phyloP scores from a whole-genome alignment of 1,140 invertebrate species.

The Calephelis nemesis region DNA sequence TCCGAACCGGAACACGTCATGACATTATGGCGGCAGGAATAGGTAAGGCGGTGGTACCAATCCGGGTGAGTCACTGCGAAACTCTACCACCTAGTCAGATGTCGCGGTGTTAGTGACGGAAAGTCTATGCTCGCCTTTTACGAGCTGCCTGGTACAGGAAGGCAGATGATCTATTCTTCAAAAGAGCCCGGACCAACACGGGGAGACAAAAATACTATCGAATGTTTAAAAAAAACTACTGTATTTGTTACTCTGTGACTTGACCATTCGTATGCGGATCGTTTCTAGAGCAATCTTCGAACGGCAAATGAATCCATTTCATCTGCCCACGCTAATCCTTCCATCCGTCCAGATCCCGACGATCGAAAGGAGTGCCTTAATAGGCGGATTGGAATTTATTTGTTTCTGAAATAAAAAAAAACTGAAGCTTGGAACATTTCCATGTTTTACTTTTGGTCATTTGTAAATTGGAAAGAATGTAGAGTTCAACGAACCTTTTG shows the following conservation, averaged over 20 bases:
- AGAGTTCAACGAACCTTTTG: too few species aligned
- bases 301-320: constrained; percentile 46
- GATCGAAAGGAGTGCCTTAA: constrained; percentile 60
- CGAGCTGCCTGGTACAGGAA: too few species aligned
- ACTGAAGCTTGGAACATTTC: constrained; percentile 13
- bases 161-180: too few species aligned
- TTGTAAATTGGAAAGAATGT: background rate
- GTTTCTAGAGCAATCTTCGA: constrained; percentile 33
- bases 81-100: too few species aligned
- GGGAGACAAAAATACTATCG: too few species aligned
- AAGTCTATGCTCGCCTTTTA: too few species aligned
- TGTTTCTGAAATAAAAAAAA: constrained; percentile 49
- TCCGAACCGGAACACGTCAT: too few species aligned
- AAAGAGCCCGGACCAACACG: too few species aligned
- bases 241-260: constrained; percentile 21
- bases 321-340: constrained; percentile 45
- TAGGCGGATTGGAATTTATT: constrained; percentile 64
- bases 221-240: background rate
- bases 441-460: background rate
- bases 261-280: constrained; percentile 44
- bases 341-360: constrained; percentile 54
- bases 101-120: too few species aligned
- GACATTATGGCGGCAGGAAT: too few species aligned
- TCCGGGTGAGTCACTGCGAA: too few species aligned
- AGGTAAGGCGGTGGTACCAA: too few species aligned